Base-by-base conservation (phyloP, 2,797 vertebrate species). In the Toxotes lorentzi region DNA sequence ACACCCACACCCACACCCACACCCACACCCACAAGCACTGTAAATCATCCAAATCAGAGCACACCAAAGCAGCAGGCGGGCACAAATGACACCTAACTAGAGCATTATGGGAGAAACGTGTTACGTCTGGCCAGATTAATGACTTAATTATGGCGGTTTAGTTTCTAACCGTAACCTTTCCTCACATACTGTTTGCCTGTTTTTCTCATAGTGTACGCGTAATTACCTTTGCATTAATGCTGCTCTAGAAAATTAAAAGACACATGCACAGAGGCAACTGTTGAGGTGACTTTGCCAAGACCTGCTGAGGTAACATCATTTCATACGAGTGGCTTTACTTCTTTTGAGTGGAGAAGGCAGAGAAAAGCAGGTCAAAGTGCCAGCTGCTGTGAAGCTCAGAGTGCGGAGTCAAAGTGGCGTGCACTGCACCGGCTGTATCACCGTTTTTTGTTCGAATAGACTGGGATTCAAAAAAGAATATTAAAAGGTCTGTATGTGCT, bases 91-190 rank as follows among this genome's bases (percentile, higher is more conserved):
- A 84, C 75, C 89, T 88, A 92, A 94, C 93, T 85, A 86, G 89
- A 93, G 90, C 92, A 93, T 94, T 93, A 93, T 91, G 93, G 84
- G 89, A 92, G 86, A 95, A 96, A 95, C 27, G 70, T 94, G 83
- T 87, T 92, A 92, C 82, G 51, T 88, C 85, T 91, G 90, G 90
- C 92, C 94, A 86, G 94, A 95, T 95, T 95, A 94, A 93, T 91
- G 79, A 86, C 89, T 96, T 96, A 94, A 96, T 97, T 96, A 95
- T 74, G 88, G 85, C 77, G 92, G 94, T 94, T 95, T 95, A 94
- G 91, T 91, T 94, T 91, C 93, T 94, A 90, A 95, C 93, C 93
- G 71, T 93, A 95, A 93, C 91, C 94, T 94, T 96, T 94, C 76
- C 85, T 59, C 72, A 70, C 79, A 88, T 56, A 76, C 65, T 71